Conservation (phyloP, 2,888 invertebrate species). For the Gari tellinella region DNA sequence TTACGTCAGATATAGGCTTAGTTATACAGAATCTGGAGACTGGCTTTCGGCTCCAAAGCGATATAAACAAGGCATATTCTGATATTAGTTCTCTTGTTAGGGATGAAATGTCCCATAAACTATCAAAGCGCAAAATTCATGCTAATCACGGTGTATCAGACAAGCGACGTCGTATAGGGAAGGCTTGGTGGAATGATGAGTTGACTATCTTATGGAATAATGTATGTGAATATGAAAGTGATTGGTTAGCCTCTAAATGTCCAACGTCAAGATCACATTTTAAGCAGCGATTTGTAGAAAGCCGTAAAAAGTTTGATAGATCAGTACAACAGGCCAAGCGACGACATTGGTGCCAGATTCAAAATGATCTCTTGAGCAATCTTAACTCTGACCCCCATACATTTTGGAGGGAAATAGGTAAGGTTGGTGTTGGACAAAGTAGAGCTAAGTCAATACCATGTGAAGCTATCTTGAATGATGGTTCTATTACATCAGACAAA, state of each 20-base stretch:
- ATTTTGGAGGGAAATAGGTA: constrained; percentile 32
- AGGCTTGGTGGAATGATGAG: constrained; percentile 8
- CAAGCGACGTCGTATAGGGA: not conserved
- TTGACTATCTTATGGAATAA: constrained; percentile 1
- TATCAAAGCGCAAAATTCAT: not conserved
- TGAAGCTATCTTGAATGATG: constrained; percentile 16
- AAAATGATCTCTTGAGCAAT: constrained; percentile 21
- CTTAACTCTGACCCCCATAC: constrained; percentile 6
- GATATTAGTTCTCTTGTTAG: constrained; percentile 10
- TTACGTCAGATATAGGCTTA: constrained; percentile 2
- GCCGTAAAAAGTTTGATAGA: constrained; percentile 3
- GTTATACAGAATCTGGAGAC: constrained; percentile 11
- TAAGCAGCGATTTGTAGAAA: not conserved
- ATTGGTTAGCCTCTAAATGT: constrained; percentile 1
- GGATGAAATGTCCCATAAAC: constrained; percentile 4
- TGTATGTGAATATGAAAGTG: not conserved
- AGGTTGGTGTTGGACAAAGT: constrained; percentile 26
- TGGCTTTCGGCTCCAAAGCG: not conserved
- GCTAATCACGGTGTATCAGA: not conserved
- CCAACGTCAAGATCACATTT: not conserved
- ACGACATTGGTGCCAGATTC: constrained; percentile 17
- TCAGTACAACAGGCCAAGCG: constrained; percentile 8
- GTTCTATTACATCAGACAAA: not conserved
- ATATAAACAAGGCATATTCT: not conserved
- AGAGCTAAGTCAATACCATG: constrained; percentile 12